phyloP scores from a whole-genome alignment of 2,888 invertebrate species.

The Laothoe populi region DNA sequence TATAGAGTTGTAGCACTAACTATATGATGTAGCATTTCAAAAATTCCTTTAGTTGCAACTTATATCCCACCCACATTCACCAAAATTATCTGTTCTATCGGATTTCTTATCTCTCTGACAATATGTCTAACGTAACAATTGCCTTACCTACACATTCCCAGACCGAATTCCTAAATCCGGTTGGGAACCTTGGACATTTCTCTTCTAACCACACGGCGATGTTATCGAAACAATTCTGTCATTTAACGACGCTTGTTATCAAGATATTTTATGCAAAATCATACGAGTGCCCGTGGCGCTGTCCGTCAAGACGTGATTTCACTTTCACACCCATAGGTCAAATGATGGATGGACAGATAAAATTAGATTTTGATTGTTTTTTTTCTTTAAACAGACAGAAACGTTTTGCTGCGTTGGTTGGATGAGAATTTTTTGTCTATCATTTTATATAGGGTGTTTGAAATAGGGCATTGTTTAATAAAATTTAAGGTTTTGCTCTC shows the following conservation, averaged over 20 bases:
- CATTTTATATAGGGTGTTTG: no score
- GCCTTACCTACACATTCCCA: conserved; percentile 3
- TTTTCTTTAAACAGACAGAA: no score
- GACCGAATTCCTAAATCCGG: conserved; percentile 15
- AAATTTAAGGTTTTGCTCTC: no score
- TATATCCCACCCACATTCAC: neutral
- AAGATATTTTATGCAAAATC: conserved; percentile 30
- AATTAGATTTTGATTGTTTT: no score
- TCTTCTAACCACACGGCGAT: conserved; percentile 15
- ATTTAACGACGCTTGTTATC: conserved; percentile 29
- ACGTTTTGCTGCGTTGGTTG: no score
- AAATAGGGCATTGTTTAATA: no score
- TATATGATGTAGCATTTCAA: no score
- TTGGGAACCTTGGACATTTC: conserved; percentile 23
- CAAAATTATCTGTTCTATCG: neutral
- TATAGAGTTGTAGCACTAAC: no score
- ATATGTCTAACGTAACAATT: conserved; percentile 7
- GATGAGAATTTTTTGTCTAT: no score
- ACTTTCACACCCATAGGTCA: conserved; percentile 38
- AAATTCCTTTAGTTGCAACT: no score
- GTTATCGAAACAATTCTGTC: conserved; percentile 27
- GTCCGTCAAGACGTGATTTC: conserved; percentile 30
- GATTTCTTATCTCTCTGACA: conserved; percentile 6
- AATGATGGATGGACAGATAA: conserved; percentile 38
- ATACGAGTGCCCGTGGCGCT: conserved; percentile 29